phyloP scores from a whole-genome alignment of 2,797 vertebrate species.

The Apodemus agrarius region DNA sequence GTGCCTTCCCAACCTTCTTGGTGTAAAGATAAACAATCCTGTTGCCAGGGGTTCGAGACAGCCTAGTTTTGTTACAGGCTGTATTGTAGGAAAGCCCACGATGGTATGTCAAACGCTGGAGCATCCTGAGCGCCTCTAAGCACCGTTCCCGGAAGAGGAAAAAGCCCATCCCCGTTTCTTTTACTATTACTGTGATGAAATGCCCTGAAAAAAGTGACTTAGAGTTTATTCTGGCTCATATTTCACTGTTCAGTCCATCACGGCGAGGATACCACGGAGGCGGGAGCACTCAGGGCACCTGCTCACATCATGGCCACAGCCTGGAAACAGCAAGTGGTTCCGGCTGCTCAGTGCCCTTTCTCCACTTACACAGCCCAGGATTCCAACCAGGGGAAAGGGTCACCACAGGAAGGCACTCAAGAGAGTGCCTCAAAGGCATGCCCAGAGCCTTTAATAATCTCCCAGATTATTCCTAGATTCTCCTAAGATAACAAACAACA shows the following conservation, averaged over 20 bases:
- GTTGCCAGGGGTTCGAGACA: constrained; percentile 99
- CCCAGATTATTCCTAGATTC: not conserved
- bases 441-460: not conserved
- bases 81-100: constrained; percentile 96
- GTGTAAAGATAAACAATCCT: constrained; percentile 99
- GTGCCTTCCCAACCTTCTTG: constrained; percentile 98
- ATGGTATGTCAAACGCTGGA: no score
- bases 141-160: no score
- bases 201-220: not conserved
- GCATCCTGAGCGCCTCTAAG: no score
- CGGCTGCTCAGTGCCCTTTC: not conserved
- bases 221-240: not conserved
- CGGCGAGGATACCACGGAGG: no score
- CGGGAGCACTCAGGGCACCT: not conserved
- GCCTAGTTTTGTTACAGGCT: constrained; percentile 97
- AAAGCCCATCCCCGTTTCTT: not conserved
- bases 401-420: no score
- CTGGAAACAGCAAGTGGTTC: not conserved
- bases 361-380: not conserved
- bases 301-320: not conserved
- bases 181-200: not conserved
- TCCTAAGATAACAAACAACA: not conserved
- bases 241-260: not conserved
- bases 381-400: not conserved
- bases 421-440: not conserved